Percentiles rank a stretch among this genome's conserved stretches.
These are phyloP conservation scores for Andrena trimmerana DNA, from an alignment of 2,888 invertebrate genomes.

Conservation along the genomic window DNA sequence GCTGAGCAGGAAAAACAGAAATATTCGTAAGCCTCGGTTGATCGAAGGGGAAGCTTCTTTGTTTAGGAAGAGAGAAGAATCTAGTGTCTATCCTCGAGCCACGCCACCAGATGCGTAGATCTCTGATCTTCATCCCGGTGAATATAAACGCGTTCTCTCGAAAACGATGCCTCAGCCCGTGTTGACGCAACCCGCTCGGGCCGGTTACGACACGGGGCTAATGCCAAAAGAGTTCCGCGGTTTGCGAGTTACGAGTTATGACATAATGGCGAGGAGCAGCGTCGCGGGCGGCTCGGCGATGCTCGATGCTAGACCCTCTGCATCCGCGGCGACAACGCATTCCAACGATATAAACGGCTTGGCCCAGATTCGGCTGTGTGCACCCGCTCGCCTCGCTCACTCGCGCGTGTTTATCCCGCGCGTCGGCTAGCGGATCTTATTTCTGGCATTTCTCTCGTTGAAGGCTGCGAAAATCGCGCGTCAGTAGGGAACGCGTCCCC, in stretches of 20 bases:
- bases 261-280: conserved; percentile 60
- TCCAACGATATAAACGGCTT: conserved; percentile 76
- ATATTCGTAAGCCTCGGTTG: no score
- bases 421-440: conserved; percentile 72
- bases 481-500: conserved; percentile 14
- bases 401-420: conserved; percentile 66
- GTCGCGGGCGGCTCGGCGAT: conserved; percentile 16
- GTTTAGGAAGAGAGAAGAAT: no score
- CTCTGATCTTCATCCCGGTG: neutral
- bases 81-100: no score
- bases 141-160: neutral
- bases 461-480: conserved; percentile 67
- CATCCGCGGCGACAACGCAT: conserved; percentile 71
- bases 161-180: neutral
- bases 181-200: conserved; percentile 35
- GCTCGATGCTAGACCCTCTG: conserved; percentile 37
- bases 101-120: no score
- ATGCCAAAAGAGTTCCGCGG: conserved; percentile 54
- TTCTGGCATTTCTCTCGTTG: conserved; percentile 74
- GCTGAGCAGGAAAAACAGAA: no score
- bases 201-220: conserved; percentile 13
- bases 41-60: no score
- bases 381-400: conserved; percentile 12
- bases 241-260: conserved; percentile 62
- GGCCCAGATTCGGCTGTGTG: conserved; percentile 76